Evolutionary conservation across 2,113 vertebrate genomes (phyloP), one percentile per base, ranked within the genome.

Genomic region (Burhinus bistriatus): DNA sequence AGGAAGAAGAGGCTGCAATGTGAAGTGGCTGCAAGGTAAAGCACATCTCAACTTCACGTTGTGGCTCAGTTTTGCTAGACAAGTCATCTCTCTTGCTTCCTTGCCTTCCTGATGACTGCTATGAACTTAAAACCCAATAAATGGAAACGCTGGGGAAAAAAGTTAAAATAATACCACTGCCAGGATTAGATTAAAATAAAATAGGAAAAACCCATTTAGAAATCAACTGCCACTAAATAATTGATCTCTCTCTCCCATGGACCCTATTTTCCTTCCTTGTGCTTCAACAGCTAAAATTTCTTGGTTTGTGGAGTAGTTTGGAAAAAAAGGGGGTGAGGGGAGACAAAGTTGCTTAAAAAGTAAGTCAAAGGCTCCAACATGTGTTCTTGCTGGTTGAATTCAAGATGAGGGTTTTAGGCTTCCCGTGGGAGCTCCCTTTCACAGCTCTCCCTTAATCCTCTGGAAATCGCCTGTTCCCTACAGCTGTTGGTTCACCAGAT

Each of bases 401-500:
- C 96, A 93, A 97, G 93, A 93, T 34, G 87, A 97, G 96, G 97
- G 91, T 47, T 98, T 98, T 96, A 95, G 90, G 88, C 96, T 95
- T 97, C 97, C 98, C 96, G 11, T 96, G 98, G 97, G 98, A 98
- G 93, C 97, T 98, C 97, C 95, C 97, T 97, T 97, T 98, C 98
- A 92, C 97, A 95, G 97, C 97, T 96, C 89, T 75, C 76, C 36
- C 89, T 80, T 98, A 98, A 98, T 98, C 98, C 98, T 94, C 95
- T 98, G 97, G 97, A 98, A 98, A 98, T 98, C 96, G 96, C 97
- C 97, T 79, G 72, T 96, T 97, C 97, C 97, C 97, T 98, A 97
- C 98, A 98, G 98, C 98, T 98, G 98, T 98, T 97, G 97, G 97
- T 81, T 93, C 95, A 86, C 96, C 98, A 97, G 97, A 98, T 98